Conservation (phyloP, 2,113 vertebrate species). For the Caranx melampygus region DNA sequence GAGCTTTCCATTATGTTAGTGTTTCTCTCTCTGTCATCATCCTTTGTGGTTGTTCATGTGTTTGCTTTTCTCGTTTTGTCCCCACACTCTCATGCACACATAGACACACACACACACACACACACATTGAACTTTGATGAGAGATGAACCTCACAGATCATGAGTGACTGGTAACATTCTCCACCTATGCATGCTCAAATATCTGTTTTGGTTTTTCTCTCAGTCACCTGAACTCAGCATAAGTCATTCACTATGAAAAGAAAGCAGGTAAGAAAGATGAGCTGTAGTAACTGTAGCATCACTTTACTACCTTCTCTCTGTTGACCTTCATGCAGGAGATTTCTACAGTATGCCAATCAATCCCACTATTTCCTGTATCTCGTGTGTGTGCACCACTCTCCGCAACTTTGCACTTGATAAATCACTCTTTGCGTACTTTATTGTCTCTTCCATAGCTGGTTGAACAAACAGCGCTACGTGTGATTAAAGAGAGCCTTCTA, state of each 20-base stretch:
- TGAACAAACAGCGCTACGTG: constrained; percentile 9
- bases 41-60: not conserved
- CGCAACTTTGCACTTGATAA: not conserved
- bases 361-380: not conserved
- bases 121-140: not conserved
- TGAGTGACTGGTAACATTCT: not conserved
- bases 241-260: not conserved
- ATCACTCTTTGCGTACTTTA: not conserved
- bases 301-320: not conserved
- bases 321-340: not conserved
- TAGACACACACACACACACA: not conserved
- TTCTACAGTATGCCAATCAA: not conserved
- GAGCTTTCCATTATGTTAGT: not conserved
- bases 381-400: too few relatives aligned
- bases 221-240: not conserved
- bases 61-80: not conserved
- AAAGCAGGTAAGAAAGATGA: not conserved
- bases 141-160: not conserved
- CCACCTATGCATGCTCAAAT: not conserved
- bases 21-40: not conserved
- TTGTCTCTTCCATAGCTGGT: not conserved
- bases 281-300: not conserved
- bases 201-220: not conserved
- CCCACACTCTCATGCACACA: too few relatives aligned
- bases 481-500: constrained; percentile 42